A percentile compares a stretch with the other conserved stretches of the same genome.
phyloP scores from a whole-genome alignment of 1,140 invertebrate species.

The Mycetomoellerius zeteki region DNA sequence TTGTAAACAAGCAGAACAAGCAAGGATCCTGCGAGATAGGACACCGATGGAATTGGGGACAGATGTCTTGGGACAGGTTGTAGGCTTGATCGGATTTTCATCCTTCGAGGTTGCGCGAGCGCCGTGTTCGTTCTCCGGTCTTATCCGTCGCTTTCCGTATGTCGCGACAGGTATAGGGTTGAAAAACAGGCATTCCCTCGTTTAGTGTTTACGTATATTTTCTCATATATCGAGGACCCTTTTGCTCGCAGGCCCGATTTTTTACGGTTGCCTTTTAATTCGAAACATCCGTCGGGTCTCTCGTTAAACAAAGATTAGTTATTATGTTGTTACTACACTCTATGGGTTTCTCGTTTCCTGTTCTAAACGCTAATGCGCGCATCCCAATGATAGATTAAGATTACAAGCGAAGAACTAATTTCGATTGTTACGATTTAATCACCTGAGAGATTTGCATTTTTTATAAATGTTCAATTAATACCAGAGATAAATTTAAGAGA shows the following conservation, averaged over 20 bases:
- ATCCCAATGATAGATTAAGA: not conserved
- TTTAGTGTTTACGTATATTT: conserved; percentile 42
- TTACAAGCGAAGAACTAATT: not conserved
- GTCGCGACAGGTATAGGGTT: conserved; percentile 61
- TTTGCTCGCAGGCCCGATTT: conserved; percentile 43
- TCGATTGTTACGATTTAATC: not conserved
- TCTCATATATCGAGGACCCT: not conserved
- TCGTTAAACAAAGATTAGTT: conserved; percentile 45
- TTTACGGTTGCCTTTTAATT: conserved; percentile 59
- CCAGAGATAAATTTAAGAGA: not conserved
- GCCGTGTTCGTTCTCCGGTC: conserved; percentile 38
- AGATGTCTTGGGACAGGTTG: conserved; percentile 69
- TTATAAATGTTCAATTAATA: not conserved
- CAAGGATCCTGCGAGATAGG: conserved; percentile 11
- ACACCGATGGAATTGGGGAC: conserved; percentile 36
- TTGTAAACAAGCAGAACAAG: conserved; percentile 72
- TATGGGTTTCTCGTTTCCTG: conserved; percentile 41
- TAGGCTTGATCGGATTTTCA: conserved; percentile 48
- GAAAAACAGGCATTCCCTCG: conserved; percentile 20
- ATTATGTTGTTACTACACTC: not conserved
- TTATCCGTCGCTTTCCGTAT: conserved; percentile 72
- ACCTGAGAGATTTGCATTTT: not conserved
- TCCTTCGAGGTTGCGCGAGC: conserved; percentile 36
- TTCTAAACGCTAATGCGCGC: not conserved
- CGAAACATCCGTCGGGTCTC: conserved; percentile 3